phyloP scores from a whole-genome alignment of 1,140 invertebrate genomes.

The Mesaphorura yosii region DNA sequence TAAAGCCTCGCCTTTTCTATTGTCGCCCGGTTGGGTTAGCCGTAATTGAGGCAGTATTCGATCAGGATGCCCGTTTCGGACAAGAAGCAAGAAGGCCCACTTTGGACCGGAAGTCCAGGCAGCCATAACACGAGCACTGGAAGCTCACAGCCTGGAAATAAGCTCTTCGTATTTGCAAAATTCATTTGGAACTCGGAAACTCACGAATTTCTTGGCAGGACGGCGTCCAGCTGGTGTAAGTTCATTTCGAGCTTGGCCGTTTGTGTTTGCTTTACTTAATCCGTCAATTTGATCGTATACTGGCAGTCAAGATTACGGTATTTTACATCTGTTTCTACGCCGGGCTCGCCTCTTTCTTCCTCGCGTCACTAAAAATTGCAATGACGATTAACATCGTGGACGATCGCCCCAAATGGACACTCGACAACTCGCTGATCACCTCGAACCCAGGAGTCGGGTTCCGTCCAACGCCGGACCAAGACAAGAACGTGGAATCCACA shows the following conservation, averaged over 20 bases:
- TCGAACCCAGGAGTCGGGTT: constrained; percentile 65
- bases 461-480: constrained; percentile 70
- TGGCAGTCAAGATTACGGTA: constrained; percentile 77
- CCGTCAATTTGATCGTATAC: constrained; percentile 28
- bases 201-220: constrained; percentile 72
- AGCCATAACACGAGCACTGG: no score
- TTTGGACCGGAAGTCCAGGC: no score
- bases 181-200: constrained; percentile 83
- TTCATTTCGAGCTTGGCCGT: no score
- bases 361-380: constrained; percentile 77
- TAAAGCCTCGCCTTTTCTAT: no score
- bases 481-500: constrained; percentile 79
- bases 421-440: background rate
- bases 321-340: constrained; percentile 92
- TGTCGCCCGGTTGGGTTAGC: no score
- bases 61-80: no score
- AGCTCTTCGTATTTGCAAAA: no score
- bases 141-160: no score
- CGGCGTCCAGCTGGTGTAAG: constrained; percentile 82
- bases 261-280: background rate
- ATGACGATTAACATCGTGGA: constrained; percentile 70
- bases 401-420: constrained; percentile 51
- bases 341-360: constrained; percentile 79
- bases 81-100: no score
- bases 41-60: no score